These are phyloP conservation scores for Anagrus nilaparvatae DNA, from an alignment of 1,140 invertebrate genomes.

Conservation along the genomic window DNA sequence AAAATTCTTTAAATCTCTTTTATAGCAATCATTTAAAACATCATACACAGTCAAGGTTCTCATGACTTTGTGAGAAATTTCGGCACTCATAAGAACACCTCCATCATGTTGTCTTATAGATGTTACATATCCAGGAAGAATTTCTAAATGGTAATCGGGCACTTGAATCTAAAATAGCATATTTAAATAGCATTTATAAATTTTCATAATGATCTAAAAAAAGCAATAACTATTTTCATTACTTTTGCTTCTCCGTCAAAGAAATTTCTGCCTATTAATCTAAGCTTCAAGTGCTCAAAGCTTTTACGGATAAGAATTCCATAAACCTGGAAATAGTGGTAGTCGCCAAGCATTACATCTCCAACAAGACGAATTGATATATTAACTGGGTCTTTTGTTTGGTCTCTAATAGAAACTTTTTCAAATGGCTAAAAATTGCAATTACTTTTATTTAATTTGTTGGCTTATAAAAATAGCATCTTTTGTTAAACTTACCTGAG, in stretches of 20 bases:
- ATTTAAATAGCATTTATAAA: not conserved
- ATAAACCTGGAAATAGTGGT: conserved; percentile 46
- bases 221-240: conserved; percentile 33
- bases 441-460: not conserved
- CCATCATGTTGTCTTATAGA: conserved; percentile 69
- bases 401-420: conserved; percentile 25
- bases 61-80: conserved; percentile 69
- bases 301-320: conserved; percentile 67
- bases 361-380: conserved; percentile 33
- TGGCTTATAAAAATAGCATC: not conserved
- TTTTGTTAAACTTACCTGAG: conserved; percentile 4
- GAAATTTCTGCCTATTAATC: conserved; percentile 67
- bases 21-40: conserved; percentile 47
- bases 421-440: conserved; percentile 26
- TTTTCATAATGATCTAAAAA: conserved; percentile 1
- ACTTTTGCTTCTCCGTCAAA: conserved; percentile 61
- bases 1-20: no score
- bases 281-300: conserved; percentile 45
- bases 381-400: conserved; percentile 26
- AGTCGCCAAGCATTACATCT: conserved; percentile 32
- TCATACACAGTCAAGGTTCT: conserved; percentile 47
- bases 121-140: conserved; percentile 74
- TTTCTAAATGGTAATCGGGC: conserved; percentile 43
- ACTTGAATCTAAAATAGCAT: conserved; percentile 27
- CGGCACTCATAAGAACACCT: conserved; percentile 58